Base-by-base conservation (phyloP, 2,888 invertebrate species). In the Prosopocoilus inquinatus region DNA sequence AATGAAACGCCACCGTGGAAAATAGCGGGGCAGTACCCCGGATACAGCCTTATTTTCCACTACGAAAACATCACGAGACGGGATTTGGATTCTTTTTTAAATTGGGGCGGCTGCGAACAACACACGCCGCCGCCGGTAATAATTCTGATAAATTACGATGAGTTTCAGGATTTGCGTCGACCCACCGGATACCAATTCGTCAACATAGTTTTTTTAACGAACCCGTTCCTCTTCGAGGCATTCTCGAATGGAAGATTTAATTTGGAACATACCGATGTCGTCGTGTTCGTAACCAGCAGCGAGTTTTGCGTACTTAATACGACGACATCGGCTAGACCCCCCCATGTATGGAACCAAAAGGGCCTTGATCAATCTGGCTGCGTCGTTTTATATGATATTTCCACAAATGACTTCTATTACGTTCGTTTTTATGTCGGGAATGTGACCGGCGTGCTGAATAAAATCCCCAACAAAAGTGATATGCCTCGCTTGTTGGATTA, bases 351-450 rank as follows among this genome's bases (percentile, higher is more conserved):
- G 57, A 48, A 47, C 33, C 49, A 41, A 28, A 39, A 38, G 28
- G 57, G 57, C 9, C 16, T 57, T n/a, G 38, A 53, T 36, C 49
- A 36, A 28, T 36, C 50, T 11, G 53, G 50, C 3, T 49, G 38
- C 9, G 46, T 57, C 11, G 36, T 57, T 33, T 15, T 57, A 8
- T 53, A 46, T 43, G 47, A 53, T 9, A 34, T 50, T 3, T 4
- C n/a, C n/a, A 50, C 28, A 11, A 47, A 53, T n/a, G 33, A 47
- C 13, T 49, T 57, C 41, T 50, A 53, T 20, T 50, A 43, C 33
- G 53, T 57, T 16, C 46, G 49, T 39, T 57, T 48, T 50, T 50
- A 57, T 53, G 39, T 50, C 9, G 57, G 53, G n/a, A 46, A 16
- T 32, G 28, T 41, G 12, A 45, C 41, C 32, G 57, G 57, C 13